Conservation (phyloP, 2,888 invertebrate genomes). For the Apodemia hepburni region DNA sequence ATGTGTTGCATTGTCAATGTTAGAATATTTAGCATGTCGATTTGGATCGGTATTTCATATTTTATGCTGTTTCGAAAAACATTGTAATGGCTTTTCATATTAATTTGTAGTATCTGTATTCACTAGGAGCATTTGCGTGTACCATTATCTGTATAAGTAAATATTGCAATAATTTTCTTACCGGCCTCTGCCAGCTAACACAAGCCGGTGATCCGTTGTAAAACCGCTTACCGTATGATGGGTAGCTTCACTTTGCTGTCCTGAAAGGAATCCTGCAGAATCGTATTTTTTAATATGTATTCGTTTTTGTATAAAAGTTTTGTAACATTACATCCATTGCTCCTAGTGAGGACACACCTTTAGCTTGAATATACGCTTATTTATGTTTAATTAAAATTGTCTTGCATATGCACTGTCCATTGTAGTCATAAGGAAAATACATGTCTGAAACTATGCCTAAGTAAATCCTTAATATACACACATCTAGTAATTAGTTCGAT, state of each 20-base stretch:
- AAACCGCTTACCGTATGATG: no score
- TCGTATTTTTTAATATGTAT: not conserved
- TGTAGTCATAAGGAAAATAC: conserved; percentile 67
- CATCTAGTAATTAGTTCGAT: conserved; percentile 10
- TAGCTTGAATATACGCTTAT: not conserved
- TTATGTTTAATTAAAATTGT: not conserved
- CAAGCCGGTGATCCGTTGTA: no score
- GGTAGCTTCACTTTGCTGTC: not conserved
- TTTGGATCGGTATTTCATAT: no score
- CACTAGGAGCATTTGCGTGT: no score
- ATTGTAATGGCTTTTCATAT: no score
- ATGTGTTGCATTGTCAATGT: no score
- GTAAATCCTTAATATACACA: conserved; percentile 16
- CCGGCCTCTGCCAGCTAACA: no score
- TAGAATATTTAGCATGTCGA: no score
- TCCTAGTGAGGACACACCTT: not conserved
- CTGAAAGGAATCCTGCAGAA: not conserved
- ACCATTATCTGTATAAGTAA: no score
- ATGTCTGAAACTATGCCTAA: conserved; percentile 83
- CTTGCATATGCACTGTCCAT: conserved; percentile 32
- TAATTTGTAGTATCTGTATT: no score
- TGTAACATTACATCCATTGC: not conserved
- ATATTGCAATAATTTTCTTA: no score
- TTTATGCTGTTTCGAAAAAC: no score
- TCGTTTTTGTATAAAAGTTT: not conserved